A percentile compares a stretch with the other conserved stretches of the same genome.
Evolutionary conservation across 1,140 invertebrate genomes (phyloP).

Genomic region (Apis mellifera): Amel_HAv3.1 CM009939.2:11117501-11118000

Average conservation of each 20-base stretch:
- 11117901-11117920: background rate
- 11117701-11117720: background rate
- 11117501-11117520: slow-evolving; percentile 31
- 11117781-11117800: no score
- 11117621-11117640: slow-evolving; percentile 47
- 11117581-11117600: slow-evolving; percentile 32
- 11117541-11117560: slow-evolving; percentile 29
- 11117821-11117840: no score
- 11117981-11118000: background rate
- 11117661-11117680: slow-evolving; percentile 3
- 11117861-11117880: background rate
- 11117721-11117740: background rate
- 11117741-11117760: background rate
- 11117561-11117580: slow-evolving; percentile 45
- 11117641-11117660: slow-evolving; percentile 34
- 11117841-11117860: no score
- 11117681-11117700: no score
- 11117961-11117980: background rate
- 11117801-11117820: no score
- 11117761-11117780: background rate
- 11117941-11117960: background rate
- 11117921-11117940: background rate
- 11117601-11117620: slow-evolving; percentile 49
- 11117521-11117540: slow-evolving; percentile 44
- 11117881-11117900: background rate